A percentile compares a stretch with the other conserved stretches of the same genome.
These are phyloP conservation scores for Eurytoma californica DNA, from an alignment of 2,888 invertebrate genomes.

Conservation along the genomic window DNA sequence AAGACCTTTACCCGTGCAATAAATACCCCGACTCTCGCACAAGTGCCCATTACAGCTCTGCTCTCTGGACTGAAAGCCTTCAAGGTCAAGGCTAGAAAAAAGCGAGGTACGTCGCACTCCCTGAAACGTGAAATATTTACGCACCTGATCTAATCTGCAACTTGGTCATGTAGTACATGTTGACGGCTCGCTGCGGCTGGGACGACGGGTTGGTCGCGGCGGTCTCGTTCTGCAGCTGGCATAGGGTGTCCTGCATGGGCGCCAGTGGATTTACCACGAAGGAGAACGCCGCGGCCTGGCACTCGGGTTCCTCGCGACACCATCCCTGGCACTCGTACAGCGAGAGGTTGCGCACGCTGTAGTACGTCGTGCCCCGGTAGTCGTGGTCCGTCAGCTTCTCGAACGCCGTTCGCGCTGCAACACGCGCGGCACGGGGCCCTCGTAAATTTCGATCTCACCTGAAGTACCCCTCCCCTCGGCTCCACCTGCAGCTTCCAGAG, in stretches of 20 bases:
- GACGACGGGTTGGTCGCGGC: conserved; percentile 92
- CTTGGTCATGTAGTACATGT: conserved; percentile 97
- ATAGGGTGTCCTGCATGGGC: conserved; percentile 93
- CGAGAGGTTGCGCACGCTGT: conserved; percentile 92
- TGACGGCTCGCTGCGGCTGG: conserved; percentile 87
- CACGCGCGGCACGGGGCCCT: conserved; percentile 16
- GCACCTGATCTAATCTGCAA: conserved; percentile 87
- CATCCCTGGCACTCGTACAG: conserved; percentile 96
- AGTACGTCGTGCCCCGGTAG: conserved; percentile 93
- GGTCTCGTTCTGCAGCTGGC: conserved; percentile 94
- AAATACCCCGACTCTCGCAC: too few species aligned
- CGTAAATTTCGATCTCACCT: too few species aligned
- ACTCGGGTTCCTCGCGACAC: conserved; percentile 94
- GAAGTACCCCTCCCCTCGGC: too few species aligned
- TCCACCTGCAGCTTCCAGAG: too few species aligned
- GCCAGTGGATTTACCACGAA: conserved; percentile 94
- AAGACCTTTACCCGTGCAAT: neutral
- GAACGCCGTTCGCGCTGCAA: conserved; percentile 89
- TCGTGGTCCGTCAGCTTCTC: conserved; percentile 95
- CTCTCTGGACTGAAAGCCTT: neutral
- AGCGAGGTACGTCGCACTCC: too few species aligned
- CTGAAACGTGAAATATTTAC: neutral
- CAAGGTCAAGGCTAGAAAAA: too few species aligned
- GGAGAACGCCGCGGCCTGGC: conserved; percentile 94
- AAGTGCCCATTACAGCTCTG: neutral